A percentile compares a stretch with the other conserved stretches of the same genome.
phyloP scores from a whole-genome alignment of 2,888 invertebrate genomes.

The Lacanobia wlatinum region DNA sequence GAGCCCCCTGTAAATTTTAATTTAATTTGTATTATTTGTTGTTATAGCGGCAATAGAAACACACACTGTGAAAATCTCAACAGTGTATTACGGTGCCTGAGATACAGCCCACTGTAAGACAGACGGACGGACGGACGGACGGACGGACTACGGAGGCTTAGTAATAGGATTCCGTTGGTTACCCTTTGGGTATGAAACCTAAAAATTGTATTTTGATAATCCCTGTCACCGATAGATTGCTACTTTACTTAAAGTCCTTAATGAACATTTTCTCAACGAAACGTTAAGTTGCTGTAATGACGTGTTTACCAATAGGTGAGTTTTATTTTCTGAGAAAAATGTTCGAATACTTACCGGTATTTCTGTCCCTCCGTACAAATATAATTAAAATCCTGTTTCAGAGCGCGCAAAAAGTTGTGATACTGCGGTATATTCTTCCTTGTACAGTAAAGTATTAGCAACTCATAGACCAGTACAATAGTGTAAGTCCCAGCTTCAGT shows the following conservation, averaged over 20 bases:
- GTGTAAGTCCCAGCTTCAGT: conserved; percentile 77
- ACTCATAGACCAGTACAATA: conserved; percentile 72
- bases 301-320: background rate
- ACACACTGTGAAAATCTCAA: too few relatives aligned
- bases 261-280: background rate
- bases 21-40: too few relatives aligned
- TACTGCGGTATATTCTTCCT: conserved; percentile 70
- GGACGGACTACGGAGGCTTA: too few relatives aligned
- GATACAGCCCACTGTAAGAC: too few relatives aligned
- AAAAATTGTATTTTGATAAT: background rate
- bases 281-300: background rate
- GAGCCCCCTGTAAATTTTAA: too few relatives aligned
- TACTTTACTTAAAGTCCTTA: background rate
- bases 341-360: conserved; percentile 34
- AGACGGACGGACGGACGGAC: too few relatives aligned
- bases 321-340: background rate
- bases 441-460: conserved; percentile 72
- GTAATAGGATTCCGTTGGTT: too few relatives aligned
- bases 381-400: conserved; percentile 76
- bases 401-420: conserved; percentile 67
- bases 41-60: too few relatives aligned
- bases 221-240: background rate
- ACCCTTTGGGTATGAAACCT: too few relatives aligned
- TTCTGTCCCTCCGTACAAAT: conserved; percentile 67
- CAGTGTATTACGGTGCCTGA: too few relatives aligned